These are phyloP conservation scores for Oenanthe oenanthe DNA, from an alignment of 2,113 vertebrate genomes.

Conservation along the genomic window DNA sequence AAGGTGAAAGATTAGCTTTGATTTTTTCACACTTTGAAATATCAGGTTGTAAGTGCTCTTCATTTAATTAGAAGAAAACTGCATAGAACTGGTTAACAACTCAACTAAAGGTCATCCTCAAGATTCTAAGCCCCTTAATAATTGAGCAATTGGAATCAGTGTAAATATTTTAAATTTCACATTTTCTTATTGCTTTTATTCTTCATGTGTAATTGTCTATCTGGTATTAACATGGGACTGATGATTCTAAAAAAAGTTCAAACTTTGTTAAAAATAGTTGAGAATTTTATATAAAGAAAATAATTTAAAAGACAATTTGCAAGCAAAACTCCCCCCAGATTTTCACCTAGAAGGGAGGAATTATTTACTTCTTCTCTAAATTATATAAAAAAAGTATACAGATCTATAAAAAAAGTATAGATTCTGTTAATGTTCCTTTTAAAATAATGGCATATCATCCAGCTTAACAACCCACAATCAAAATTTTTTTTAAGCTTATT, in stretches of 20 bases:
- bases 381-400: not conserved
- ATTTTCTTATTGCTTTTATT: not conserved
- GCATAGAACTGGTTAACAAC: not conserved
- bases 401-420: not conserved
- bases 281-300: not conserved
- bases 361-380: not conserved
- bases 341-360: rapidly evolving
- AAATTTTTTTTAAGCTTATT: not conserved
- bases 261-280: not conserved
- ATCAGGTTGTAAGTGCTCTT: not conserved
- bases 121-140: not conserved
- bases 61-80: not conserved
- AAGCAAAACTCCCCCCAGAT: rapidly evolving
- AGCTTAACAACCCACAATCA: not conserved
- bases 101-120: not conserved
- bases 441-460: not conserved
- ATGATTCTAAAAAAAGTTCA: not conserved
- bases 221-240: not conserved
- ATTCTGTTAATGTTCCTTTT: not conserved
- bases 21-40: not conserved
- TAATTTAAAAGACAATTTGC: not conserved
- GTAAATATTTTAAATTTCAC: not conserved
- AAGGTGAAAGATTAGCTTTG: not conserved
- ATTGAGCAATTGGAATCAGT: not conserved
- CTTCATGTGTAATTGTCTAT: not conserved